These are phyloP conservation scores for Eupeodes latifasciatus DNA, from an alignment of 2,888 invertebrate species.

Conservation along the genomic window DNA sequence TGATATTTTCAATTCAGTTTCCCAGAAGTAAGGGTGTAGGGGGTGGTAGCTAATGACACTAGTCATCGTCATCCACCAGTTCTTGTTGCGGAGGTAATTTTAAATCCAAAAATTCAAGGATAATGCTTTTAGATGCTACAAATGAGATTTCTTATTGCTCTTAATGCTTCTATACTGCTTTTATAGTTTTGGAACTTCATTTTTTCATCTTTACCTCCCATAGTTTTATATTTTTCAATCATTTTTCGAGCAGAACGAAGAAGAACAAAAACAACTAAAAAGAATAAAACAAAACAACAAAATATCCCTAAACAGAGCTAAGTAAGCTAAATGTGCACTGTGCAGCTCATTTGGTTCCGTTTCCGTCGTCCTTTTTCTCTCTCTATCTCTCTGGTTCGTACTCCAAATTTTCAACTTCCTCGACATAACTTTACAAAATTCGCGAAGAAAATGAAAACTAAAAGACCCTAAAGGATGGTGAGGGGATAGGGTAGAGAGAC, in stretches of 20 bases:
- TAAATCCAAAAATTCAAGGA: conserved; percentile 36
- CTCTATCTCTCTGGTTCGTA: not conserved
- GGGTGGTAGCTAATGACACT: conserved; percentile 32
- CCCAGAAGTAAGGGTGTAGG: conserved; percentile 1
- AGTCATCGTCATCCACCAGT: conserved; percentile 34
- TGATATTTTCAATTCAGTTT: conserved; percentile 53
- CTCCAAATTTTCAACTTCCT: conserved; percentile 18
- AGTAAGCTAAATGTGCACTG: conserved; percentile 67
- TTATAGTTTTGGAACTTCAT: conserved; percentile 4
- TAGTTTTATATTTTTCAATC: conserved; percentile 52
- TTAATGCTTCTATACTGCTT: conserved; percentile 16
- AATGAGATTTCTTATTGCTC: conserved; percentile 44
- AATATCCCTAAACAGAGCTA: conserved; percentile 1
- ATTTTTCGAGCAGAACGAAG: conserved; percentile 42
- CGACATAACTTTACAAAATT: conserved; percentile 2
- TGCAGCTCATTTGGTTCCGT: conserved; percentile 67
- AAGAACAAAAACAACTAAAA: not conserved
- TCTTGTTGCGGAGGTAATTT: conserved; percentile 53
- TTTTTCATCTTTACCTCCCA: not conserved
- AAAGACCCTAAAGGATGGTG: conserved; percentile 48
- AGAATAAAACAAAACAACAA: not conserved
- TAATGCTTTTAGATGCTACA: conserved; percentile 50
- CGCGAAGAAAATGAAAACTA: conserved; percentile 26
- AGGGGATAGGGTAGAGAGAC: not conserved
- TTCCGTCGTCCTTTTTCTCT: not conserved